Base-by-base conservation (phyloP, 2,888 invertebrate species). In the Heteromyza rotundicornis region DNA sequence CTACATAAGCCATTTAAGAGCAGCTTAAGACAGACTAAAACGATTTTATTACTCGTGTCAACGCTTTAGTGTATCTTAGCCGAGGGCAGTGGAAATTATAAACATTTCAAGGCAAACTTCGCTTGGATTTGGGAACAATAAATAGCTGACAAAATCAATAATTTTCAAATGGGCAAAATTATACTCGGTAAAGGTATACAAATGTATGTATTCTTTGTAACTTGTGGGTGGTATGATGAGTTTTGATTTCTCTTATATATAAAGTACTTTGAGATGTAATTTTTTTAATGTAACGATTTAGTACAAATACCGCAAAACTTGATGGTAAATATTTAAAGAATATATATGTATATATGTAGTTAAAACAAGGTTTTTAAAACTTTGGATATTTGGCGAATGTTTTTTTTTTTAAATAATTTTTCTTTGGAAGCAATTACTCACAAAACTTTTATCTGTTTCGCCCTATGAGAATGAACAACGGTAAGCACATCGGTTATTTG, bases 371-470 rank as follows among this genome's bases (percentile, higher is more conserved):
- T 70, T 68, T 66, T 67, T 66, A 55, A 68, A 70, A 69, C 67
- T 70, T 75, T 72, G 71, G 71, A 68, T 70, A 56, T 67, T 68
- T 40, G 5, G 14, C 40, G 49, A 27, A 32, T 27, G 10, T 5
- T 27, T 49, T 47, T 27, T 44, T 55, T 27, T 58, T 58, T 59
- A 40, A 51, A n/a, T n/a, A n/a, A 56, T 63, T 59, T 66, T 65
- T 64, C 71, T 73, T 79, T 80, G 77, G 77, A 80, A 80, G 78
- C 77, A 75, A 77, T 82, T 83, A 83, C 83, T 83, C 82, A 83
- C 83, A 83, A 83, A 82, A 82, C 79, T 78, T 81, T 82, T 82
- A 76, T 81, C 82, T 79, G 81, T 80, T 78, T 81, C 82, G 79
- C 82, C 83, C 83, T 83, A 83, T 76, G 74, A 78, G 80, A 79